These are phyloP conservation scores for Oikopleura albicans DNA, from an alignment of 23 tunicate genomes.

Conservation along the genomic window DNA sequence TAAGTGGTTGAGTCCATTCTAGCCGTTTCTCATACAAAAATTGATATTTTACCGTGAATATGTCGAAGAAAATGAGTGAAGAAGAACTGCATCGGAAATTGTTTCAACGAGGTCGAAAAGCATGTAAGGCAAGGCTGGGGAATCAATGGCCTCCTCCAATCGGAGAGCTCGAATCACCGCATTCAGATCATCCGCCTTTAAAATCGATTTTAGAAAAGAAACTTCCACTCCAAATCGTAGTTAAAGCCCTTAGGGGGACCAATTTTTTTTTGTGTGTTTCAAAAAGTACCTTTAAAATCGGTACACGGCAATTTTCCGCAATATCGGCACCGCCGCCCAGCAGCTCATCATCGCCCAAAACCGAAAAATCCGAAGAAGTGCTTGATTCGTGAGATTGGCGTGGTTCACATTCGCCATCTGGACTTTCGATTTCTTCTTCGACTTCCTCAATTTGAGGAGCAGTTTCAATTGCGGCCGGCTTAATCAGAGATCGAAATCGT, in stretches of 20 bases:
- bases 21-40: no score
- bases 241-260: background rate
- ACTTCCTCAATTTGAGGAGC: background rate
- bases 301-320: background rate
- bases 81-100: background rate
- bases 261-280: background rate
- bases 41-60: slow-evolving; percentile 13
- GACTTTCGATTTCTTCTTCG: background rate
- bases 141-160: background rate
- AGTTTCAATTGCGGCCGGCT: background rate
- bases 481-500: no score
- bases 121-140: background rate
- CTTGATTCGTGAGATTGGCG: no score
- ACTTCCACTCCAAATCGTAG: no score
- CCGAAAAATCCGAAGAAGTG: background rate
- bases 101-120: background rate
- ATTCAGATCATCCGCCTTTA: background rate
- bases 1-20: no score
- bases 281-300: background rate
- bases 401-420: no score
- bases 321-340: background rate
- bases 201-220: no score
- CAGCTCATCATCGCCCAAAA: background rate
- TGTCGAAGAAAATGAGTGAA: background rate
- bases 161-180: background rate